These are phyloP conservation scores for Amniataba percoides DNA, from an alignment of 2,797 vertebrate species.

Conservation along the genomic window DNA sequence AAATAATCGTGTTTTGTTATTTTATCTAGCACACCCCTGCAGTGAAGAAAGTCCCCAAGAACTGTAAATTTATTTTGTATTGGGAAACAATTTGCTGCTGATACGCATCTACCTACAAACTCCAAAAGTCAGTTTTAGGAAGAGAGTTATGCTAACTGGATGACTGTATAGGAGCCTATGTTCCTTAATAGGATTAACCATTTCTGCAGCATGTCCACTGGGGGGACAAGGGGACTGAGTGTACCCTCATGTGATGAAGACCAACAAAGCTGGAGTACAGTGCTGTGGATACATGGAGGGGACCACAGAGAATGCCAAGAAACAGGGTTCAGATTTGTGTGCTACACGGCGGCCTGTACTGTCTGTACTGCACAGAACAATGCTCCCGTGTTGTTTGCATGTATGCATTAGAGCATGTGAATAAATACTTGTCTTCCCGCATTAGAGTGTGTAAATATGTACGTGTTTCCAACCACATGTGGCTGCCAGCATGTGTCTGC, in stretches of 20 bases:
- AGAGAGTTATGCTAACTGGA: too few species aligned
- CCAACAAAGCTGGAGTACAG: background rate
- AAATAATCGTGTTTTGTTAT: background rate
- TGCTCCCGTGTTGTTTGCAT: background rate
- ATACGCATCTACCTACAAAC: background rate
- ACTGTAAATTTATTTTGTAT: background rate
- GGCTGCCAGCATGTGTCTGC: constrained; percentile 16
- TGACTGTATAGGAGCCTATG: background rate
- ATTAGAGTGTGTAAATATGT: background rate
- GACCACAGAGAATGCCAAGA: too few species aligned
- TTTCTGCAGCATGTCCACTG: background rate
- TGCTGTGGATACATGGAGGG: too few species aligned
- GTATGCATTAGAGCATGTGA: background rate
- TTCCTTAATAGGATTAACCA: background rate
- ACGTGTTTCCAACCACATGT: constrained; percentile 12
- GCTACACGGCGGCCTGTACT: background rate
- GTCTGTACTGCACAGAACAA: background rate
- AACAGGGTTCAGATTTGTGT: too few species aligned
- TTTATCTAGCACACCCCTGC: background rate
- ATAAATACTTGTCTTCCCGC: constrained; percentile 1
- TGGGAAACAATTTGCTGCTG: background rate
- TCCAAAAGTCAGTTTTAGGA: background rate
- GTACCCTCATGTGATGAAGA: too few species aligned
- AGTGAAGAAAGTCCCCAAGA: background rate
- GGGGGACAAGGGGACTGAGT: too few species aligned